Percentiles rank a stretch among this genome's conserved stretches.
phyloP scores from a whole-genome alignment of 2,888 invertebrate genomes.

The Serripes groenlandicus region DNA sequence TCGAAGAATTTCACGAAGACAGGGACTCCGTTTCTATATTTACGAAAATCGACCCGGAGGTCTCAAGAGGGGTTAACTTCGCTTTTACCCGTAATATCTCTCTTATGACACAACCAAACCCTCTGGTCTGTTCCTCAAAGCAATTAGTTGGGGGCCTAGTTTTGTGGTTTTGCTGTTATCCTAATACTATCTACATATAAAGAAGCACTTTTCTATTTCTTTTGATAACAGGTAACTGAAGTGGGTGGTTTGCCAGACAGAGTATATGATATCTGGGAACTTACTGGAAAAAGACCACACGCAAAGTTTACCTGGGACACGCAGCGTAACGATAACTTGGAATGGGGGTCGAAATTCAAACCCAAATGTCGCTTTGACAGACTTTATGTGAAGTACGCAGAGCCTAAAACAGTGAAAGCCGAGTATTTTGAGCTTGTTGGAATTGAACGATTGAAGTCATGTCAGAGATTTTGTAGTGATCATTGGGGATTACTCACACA shows the following conservation, averaged over 20 bases:
- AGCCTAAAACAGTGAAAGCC: constrained; percentile 81
- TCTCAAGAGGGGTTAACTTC: too few species aligned
- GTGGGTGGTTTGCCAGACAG: constrained; percentile 86
- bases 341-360: constrained; percentile 83
- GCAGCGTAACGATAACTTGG: constrained; percentile 88
- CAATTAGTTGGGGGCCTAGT: too few species aligned
- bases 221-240: constrained; percentile 83
- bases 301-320: constrained; percentile 89
- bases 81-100: too few species aligned
- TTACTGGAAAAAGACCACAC: constrained; percentile 88
- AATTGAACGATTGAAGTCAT: constrained; percentile 87
- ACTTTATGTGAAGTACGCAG: constrained; percentile 86
- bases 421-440: constrained; percentile 88
- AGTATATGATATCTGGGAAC: constrained; percentile 88
- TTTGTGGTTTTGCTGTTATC: too few species aligned
- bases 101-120: too few species aligned
- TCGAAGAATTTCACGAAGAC: too few species aligned
- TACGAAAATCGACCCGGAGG: too few species aligned
- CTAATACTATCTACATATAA: too few species aligned
- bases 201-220: too few species aligned
- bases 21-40: too few species aligned
- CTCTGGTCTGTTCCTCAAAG: too few species aligned
- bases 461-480: constrained; percentile 88
- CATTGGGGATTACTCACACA: constrained; percentile 88
- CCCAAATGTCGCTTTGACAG: constrained; percentile 88